phyloP scores from a whole-genome alignment of 2,113 vertebrate species.

The Pangasianodon hypophthalmus region DNA sequence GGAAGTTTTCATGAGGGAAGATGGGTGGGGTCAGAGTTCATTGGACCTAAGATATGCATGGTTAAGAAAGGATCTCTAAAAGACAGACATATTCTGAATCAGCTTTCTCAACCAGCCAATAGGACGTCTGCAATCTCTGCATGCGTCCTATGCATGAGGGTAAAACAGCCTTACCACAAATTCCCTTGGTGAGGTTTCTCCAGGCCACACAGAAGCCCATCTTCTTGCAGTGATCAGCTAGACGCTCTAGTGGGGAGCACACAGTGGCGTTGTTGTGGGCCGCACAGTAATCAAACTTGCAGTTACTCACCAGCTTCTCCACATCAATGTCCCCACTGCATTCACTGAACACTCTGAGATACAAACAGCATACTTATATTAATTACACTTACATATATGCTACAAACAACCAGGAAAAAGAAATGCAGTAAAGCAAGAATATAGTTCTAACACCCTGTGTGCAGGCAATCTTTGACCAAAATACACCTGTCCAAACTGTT shows the following conservation, averaged over 20 bases:
- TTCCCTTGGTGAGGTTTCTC: conserved; percentile 63
- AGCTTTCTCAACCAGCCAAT: not conserved
- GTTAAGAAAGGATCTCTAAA: not conserved
- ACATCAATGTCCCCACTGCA: conserved; percentile 60
- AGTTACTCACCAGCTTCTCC: conserved; percentile 52
- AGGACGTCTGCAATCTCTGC: not conserved
- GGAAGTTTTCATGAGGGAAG: not conserved
- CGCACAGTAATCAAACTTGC: conserved; percentile 61
- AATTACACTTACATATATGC: not conserved
- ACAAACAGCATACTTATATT: conserved; percentile 11
- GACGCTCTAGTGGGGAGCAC: conserved; percentile 64
- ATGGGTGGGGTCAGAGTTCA: not conserved
- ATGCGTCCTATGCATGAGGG: not conserved
- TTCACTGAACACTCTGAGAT: conserved; percentile 62
- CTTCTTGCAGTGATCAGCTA: conserved; percentile 63
- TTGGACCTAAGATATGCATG: not conserved
- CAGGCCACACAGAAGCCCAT: conserved; percentile 65
- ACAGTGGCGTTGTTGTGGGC: not conserved
- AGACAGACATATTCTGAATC: not conserved
- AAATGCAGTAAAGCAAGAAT: not conserved
- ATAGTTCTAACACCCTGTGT: not conserved
- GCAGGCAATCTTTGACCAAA: not conserved
- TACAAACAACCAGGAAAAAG: not conserved
- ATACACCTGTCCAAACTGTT: not conserved
- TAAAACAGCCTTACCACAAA: conserved; percentile 62